Evolutionary conservation across 2,888 invertebrate genomes (phyloP).

Genomic region (Hirtodrosophila histrioides): DNA sequence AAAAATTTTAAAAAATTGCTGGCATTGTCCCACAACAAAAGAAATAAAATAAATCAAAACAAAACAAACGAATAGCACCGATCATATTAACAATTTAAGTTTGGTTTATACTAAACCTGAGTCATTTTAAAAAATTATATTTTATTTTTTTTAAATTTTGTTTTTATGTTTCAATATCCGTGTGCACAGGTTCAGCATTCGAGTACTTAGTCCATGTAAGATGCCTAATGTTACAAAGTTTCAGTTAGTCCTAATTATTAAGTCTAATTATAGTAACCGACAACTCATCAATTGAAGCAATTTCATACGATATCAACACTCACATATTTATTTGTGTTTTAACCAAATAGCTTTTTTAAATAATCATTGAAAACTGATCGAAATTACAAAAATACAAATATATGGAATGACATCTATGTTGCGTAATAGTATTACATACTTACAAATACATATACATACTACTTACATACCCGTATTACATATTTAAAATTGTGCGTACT

Average conservation of each 20-base stretch:
- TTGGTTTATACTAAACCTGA: not conserved
- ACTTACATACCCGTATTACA: not conserved
- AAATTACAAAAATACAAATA: not conserved
- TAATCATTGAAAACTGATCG: constrained; percentile 6
- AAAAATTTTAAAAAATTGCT: constrained; percentile 27
- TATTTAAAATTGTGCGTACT: not conserved
- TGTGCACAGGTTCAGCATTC: constrained; percentile 1
- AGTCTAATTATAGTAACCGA: constrained; percentile 4
- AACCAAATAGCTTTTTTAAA: constrained; percentile 10
- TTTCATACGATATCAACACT: constrained; percentile 4
- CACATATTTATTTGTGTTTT: constrained; percentile 3
- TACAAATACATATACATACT: too few relatives aligned
- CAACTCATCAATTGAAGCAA: constrained; percentile 25
- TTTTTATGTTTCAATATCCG: constrained; percentile 1
- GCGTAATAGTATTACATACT: not conserved
- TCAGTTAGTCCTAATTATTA: constrained; percentile 21
- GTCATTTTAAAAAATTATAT: not conserved
- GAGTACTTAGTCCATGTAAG: constrained; percentile 34
- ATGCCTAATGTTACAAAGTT: constrained; percentile 31
- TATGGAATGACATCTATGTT: constrained; percentile 3
- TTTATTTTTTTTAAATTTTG: constrained; percentile 1
- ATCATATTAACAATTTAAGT: constrained; percentile 1
- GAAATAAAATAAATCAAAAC: constrained; percentile 1
- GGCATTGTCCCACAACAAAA: constrained; percentile 15
- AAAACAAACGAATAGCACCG: not conserved